phyloP scores from a whole-genome alignment of 2,797 vertebrate species.

The Decapterus maruadsi region DNA sequence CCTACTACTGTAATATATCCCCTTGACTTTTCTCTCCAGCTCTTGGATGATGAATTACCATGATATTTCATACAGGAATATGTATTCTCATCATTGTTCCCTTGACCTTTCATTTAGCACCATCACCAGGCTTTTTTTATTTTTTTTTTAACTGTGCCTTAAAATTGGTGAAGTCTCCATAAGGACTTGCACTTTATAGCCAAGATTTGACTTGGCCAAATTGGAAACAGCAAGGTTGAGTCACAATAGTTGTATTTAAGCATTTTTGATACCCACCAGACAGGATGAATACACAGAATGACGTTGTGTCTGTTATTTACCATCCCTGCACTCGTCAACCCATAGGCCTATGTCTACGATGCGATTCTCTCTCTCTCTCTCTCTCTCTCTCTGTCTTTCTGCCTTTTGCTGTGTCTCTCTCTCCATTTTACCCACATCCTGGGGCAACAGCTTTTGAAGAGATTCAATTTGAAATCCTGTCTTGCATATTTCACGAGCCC shows the following conservation, averaged over 20 bases:
- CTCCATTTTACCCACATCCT: slow-evolving; percentile 68
- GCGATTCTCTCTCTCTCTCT: slow-evolving; percentile 26
- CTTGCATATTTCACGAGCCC: slow-evolving; percentile 74
- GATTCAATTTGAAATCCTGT: slow-evolving; percentile 67
- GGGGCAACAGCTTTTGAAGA: slow-evolving; percentile 64
- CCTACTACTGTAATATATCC: background rate
- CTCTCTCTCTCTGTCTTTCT: slow-evolving; percentile 3
- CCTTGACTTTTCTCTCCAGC: background rate
- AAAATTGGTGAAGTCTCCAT: background rate
- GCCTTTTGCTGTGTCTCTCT: slow-evolving; percentile 23
- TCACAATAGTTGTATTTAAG: background rate
- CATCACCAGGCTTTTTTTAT: background rate
- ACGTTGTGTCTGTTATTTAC: slow-evolving; percentile 23
- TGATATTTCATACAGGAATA: background rate
- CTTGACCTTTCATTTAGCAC: background rate
- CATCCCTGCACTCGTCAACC: slow-evolving; percentile 45
- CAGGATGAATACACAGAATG: slow-evolving; percentile 37
- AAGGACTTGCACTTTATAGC: background rate
- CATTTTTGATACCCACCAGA: background rate
- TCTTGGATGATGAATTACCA: background rate
- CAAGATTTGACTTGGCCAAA: background rate
- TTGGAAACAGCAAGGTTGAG: background rate
- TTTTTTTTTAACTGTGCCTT: background rate
- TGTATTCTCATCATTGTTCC: background rate
- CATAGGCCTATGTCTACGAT: slow-evolving; percentile 52